Evolutionary conservation across 2,797 vertebrate species (phyloP).

Genomic region (Hydrophis major): DNA sequence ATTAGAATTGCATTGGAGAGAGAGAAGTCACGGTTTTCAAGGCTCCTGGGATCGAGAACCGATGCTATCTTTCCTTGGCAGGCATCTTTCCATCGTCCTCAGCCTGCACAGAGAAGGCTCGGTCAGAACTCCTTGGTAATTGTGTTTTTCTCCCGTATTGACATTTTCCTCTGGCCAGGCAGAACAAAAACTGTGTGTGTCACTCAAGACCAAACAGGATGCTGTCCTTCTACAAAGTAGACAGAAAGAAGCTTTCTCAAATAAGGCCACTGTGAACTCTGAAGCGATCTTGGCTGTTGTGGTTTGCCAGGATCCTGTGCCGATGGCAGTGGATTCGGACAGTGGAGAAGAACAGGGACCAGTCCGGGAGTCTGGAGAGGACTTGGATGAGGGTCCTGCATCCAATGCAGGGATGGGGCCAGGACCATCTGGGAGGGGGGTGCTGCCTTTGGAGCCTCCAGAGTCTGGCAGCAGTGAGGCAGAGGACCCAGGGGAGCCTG

Average conservation of each 20-base stretch:
- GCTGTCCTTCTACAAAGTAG: not conserved
- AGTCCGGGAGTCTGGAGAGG: too few species aligned
- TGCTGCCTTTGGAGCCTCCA: too few species aligned
- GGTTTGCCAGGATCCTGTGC: too few species aligned
- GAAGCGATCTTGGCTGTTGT: too few species aligned
- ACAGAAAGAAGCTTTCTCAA: not conserved
- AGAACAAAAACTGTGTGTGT: constrained; percentile 25
- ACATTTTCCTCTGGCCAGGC: constrained; percentile 34
- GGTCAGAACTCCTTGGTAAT: constrained; percentile 38
- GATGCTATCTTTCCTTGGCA: constrained; percentile 56
- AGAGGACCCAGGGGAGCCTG: too few species aligned
- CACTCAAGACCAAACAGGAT: constrained; percentile 16
- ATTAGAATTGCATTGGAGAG: constrained; percentile 59
- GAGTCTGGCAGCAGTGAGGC: too few species aligned
- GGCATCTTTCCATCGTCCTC: not conserved
- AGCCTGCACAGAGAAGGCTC: not conserved
- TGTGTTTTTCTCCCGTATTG: constrained; percentile 36
- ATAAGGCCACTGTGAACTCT: too few species aligned
- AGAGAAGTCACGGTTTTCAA: constrained; percentile 59
- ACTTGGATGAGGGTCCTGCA: too few species aligned
- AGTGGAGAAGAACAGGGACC: too few species aligned
- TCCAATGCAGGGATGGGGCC: too few species aligned
- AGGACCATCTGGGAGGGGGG: too few species aligned
- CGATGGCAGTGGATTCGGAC: too few species aligned
- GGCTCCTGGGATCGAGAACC: constrained; percentile 47